Conservation (phyloP, 2,797 vertebrate genomes). For the Lacerta viridis region DNA sequence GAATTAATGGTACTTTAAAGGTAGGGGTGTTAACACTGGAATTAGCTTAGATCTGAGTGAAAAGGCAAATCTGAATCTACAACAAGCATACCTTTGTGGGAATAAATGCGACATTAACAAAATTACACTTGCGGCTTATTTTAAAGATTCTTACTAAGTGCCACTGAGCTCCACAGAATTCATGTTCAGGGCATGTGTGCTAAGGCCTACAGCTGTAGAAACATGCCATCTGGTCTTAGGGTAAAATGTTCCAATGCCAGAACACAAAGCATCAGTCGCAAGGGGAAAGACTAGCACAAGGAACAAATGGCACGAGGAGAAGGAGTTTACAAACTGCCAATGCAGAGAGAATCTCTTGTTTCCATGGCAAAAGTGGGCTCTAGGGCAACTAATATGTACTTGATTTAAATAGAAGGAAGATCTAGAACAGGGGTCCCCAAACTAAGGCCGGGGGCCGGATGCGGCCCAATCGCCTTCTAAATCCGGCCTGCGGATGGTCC, state of each 20-base stretch:
- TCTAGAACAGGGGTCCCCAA: too few relatives aligned
- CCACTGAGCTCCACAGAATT: not conserved
- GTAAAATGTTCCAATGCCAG: not conserved
- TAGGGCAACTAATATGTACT: not conserved
- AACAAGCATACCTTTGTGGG: not conserved
- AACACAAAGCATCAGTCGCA: too few relatives aligned
- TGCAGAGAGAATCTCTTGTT: not conserved
- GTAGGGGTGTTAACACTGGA: not conserved
- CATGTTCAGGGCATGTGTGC: not conserved
- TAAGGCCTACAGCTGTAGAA: not conserved
- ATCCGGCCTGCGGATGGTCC: too few relatives aligned
- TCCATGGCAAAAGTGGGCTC: not conserved
- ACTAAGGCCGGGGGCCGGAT: too few relatives aligned
- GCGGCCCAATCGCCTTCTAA: too few relatives aligned
- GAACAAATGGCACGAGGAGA: not conserved
- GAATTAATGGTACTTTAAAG: slow-evolving; percentile 54
- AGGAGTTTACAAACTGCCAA: not conserved
- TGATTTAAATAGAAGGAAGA: slow-evolving; percentile 11
- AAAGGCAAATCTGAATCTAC: not conserved
- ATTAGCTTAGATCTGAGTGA: not conserved
- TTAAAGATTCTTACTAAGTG: not conserved
- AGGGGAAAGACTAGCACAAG: not conserved
- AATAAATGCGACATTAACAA: slow-evolving; percentile 1
- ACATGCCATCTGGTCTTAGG: not conserved
- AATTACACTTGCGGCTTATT: not conserved